Base-by-base conservation (phyloP, 2,888 invertebrate genomes). In the Kuschelorhynchus macadamiae region DNA sequence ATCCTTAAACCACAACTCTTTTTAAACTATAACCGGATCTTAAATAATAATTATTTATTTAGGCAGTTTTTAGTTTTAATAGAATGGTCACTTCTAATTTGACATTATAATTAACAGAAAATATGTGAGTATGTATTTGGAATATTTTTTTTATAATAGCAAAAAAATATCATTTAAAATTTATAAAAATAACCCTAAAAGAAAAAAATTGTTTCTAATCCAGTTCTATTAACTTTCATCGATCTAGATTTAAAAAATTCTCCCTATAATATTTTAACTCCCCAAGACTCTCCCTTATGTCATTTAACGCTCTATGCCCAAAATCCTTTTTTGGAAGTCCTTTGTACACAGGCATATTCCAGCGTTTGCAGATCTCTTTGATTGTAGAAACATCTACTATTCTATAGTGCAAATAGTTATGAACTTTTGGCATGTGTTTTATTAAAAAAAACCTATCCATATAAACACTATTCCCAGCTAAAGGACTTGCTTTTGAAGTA, bases 331-430 rank as follows among this genome's bases (percentile, higher is more conserved):
- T 80, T 0, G 93, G 92, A 53, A 85, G 83, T n/a, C 77, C 79
- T 11, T 85, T 82, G 74, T 83, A 88, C 8, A 90, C 81, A 14
- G 86, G 84, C 1, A 88, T 88, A 82, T 90, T 90, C 97, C 97
- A 98, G 12, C 93, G 83, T 72, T 87, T 88, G 9, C 87, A 89
- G 56, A 98, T 81, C 83, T 97, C 97, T 81, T 97, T 97, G 14
- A 98, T 84, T 0, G 94, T 89, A 32, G 94, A 94, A 1, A 97
- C 96, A 86, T 98, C 98, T 71, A 99, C 90, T 44, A 95, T 91
- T 76, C 98, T 64, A 67, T 98, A 97, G 81, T 98, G 96, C 72
- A 98, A 84, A 81, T 95, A 93, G 0, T 88, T 80, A 78, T 92
- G 81, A 4, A 98, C 83, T 42, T 74, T 85, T 0, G 96, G 96